Evolutionary conservation across 2,797 vertebrate genomes (phyloP).

Genomic region (Acanthurus lineatus): DNA sequence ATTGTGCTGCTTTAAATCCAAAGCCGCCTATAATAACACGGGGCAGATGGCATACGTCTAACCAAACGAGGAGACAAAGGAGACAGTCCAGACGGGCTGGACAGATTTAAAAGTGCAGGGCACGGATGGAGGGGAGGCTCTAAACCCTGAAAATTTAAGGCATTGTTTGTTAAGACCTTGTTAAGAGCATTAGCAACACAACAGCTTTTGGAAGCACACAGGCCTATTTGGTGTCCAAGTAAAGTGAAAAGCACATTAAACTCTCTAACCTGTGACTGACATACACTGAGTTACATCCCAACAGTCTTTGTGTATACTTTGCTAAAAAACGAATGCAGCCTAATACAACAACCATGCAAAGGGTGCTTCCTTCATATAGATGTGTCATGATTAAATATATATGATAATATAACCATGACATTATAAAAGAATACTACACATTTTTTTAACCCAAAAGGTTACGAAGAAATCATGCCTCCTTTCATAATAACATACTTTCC

Average conservation of each 20-base stretch:
- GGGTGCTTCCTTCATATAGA: no score
- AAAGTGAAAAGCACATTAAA: background rate
- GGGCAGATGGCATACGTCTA: constrained; percentile 82
- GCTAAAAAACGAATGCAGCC: background rate
- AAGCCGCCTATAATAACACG: constrained; percentile 60
- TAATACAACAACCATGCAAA: no score
- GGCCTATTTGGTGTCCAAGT: background rate
- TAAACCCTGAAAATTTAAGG: constrained; percentile 55
- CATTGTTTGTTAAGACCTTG: constrained; percentile 58
- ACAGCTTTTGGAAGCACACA: constrained; percentile 15
- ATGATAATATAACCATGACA: background rate
- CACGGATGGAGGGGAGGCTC: constrained; percentile 41
- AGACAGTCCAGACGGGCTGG: constrained; percentile 71
- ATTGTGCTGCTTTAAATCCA: constrained; percentile 44
- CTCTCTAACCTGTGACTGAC: background rate
- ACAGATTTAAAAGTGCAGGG: constrained; percentile 67
- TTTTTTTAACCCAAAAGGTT: background rate
- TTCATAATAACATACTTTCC: background rate
- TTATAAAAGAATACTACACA: background rate
- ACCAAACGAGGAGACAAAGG: constrained; percentile 74
- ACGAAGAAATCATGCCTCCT: background rate
- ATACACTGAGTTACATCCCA: no score
- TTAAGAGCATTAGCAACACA: constrained; percentile 70
- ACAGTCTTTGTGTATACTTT: background rate
- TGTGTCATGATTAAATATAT: background rate